phyloP scores from a whole-genome alignment of 2,797 vertebrate species.

The Sardinella longiceps region DNA sequence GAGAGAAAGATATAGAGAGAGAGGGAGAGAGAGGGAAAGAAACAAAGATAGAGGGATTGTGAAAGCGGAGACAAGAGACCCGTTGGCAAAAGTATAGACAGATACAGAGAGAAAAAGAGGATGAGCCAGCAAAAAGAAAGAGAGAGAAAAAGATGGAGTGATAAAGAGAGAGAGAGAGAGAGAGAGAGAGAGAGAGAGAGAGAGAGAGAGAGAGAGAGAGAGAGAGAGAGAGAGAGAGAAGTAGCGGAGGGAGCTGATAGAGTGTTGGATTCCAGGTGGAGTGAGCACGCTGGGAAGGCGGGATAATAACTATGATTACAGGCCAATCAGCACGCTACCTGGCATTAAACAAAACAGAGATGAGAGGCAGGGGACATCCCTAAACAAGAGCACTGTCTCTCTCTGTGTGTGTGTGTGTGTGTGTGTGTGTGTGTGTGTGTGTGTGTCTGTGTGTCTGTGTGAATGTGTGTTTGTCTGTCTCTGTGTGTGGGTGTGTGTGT shows the following conservation, averaged over 20 bases:
- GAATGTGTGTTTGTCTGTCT: neutral
- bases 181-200: neutral
- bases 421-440: conserved; percentile 7
- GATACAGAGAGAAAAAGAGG: neutral
- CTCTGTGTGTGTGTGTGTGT: neutral
- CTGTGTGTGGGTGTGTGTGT: neutral
- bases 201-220: conserved; percentile 1
- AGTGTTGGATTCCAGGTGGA: conserved; percentile 15
- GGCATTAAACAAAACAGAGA: conserved; percentile 63
- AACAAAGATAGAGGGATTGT: conserved; percentile 31
- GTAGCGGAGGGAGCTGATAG: neutral
- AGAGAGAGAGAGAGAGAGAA: conserved; percentile 23
- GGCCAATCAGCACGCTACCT: conserved; percentile 55
- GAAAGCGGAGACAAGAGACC: conserved; percentile 43
- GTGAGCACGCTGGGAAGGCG: conserved; percentile 55
- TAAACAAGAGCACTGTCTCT: conserved; percentile 34
- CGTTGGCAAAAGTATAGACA: conserved; percentile 43
- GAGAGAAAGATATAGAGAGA: neutral
- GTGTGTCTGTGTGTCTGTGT: neutral
- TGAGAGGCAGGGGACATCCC: conserved; percentile 54
- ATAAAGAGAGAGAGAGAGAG: neutral
- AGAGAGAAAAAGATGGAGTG: neutral
- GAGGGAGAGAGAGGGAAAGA: neutral
- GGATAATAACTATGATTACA: conserved; percentile 68
- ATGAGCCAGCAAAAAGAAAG: neutral